These are phyloP conservation scores for Mormyrus proboscirostris DNA, from an alignment of 2,797 vertebrate genomes.

Conservation along the genomic window DNA sequence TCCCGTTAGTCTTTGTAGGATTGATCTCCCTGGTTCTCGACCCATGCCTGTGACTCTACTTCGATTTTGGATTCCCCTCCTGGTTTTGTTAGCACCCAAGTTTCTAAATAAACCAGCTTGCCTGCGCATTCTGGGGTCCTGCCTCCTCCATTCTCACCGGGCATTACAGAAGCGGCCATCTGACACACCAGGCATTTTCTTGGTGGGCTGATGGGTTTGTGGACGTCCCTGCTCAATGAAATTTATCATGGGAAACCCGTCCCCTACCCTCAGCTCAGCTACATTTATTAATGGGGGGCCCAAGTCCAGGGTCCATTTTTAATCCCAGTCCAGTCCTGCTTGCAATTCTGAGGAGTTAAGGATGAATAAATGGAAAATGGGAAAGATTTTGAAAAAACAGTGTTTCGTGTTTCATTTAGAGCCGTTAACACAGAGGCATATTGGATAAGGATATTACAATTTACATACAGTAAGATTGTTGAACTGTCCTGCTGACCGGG, in stretches of 20 bases:
- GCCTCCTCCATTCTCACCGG: too few species aligned
- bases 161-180: not conserved
- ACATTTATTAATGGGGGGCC: not conserved
- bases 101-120: too few species aligned
- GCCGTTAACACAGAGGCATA: not conserved
- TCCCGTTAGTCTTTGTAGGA: too few species aligned
- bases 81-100: too few species aligned
- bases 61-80: too few species aligned
- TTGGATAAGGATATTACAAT: not conserved
- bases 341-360: not conserved
- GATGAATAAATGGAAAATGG: not conserved
- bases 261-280: not conserved
- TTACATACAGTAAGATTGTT: not conserved
- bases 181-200: not conserved
- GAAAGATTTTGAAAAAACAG: not conserved
- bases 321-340: not conserved
- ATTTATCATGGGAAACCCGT: not conserved
- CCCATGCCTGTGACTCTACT: too few species aligned
- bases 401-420: not conserved
- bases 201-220: not conserved
- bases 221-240: not conserved
- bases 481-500: not conserved
- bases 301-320: not conserved
- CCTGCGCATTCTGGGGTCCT: too few species aligned
- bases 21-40: too few species aligned